Conservation (phyloP, 2,113 vertebrate genomes). For the Gila orcuttii region DNA sequence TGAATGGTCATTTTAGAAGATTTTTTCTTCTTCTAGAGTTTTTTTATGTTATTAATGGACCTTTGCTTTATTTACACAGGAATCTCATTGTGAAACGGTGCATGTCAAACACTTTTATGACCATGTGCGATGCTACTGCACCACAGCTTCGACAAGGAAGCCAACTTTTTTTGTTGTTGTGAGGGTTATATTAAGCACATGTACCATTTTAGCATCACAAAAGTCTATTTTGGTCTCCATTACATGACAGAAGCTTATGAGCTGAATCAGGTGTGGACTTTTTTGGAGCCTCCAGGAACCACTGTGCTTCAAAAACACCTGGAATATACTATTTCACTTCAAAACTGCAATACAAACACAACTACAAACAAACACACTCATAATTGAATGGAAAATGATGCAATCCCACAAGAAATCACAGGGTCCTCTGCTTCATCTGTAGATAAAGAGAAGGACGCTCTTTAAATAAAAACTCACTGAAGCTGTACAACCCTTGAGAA, state of each 20-base stretch:
- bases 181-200: neutral
- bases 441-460: neutral
- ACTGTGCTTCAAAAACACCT: neutral
- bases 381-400: neutral
- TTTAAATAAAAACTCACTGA: conserved; percentile 13
- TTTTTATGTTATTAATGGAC: neutral
- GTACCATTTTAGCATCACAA: neutral
- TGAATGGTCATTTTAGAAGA: neutral
- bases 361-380: conserved; percentile 4
- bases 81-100: neutral
- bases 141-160: neutral
- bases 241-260: neutral
- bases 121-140: neutral
- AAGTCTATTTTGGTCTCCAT: neutral
- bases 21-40: neutral
- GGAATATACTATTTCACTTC: neutral
- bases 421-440: conserved; percentile 15
- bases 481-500: neutral
- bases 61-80: neutral
- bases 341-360: neutral
- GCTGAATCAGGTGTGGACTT: conserved; percentile 21
- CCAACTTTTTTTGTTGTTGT: neutral
- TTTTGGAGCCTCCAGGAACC: neutral
- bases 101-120: neutral
- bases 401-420: neutral